These are phyloP conservation scores for Pseudomugil gertrudae DNA, from an alignment of 2,797 vertebrate genomes.

Conservation along the genomic window DNA sequence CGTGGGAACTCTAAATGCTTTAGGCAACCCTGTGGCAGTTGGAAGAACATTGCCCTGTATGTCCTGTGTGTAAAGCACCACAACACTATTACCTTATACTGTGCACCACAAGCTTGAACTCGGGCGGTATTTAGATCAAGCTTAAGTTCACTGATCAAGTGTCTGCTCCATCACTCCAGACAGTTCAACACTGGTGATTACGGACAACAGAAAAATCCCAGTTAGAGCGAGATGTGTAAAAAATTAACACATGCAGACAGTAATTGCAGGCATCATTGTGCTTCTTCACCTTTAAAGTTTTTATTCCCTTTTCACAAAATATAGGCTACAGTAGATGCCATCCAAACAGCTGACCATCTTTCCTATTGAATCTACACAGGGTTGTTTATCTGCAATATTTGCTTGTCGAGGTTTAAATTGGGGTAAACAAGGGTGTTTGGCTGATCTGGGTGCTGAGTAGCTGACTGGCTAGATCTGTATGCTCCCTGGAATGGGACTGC, in stretches of 20 bases:
- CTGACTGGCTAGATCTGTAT: slow-evolving; percentile 55
- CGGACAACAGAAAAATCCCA: not conserved
- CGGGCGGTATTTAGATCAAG: slow-evolving; percentile 39
- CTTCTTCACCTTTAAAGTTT: not conserved
- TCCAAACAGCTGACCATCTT: not conserved
- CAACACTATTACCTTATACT: slow-evolving; percentile 25
- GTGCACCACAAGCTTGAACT: slow-evolving; percentile 31
- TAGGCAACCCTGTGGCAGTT: slow-evolving; percentile 69
- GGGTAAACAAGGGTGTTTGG: slow-evolving; percentile 60
- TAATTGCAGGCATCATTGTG: not conserved
- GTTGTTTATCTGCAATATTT: not conserved
- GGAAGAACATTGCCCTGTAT: slow-evolving; percentile 44
- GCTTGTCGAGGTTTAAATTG: slow-evolving; percentile 19
- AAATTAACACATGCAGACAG: not conserved
- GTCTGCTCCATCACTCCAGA: not conserved
- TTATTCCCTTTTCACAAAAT: not conserved
- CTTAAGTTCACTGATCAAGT: slow-evolving; percentile 33
- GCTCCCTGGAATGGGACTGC: slow-evolving; percentile 77
- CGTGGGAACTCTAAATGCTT: slow-evolving; percentile 69
- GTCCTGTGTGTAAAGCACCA: slow-evolving; percentile 41
- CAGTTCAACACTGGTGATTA: not conserved
- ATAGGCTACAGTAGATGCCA: not conserved
- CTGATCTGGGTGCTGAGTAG: slow-evolving; percentile 45
- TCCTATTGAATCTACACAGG: not conserved
- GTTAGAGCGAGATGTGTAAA: not conserved